Percentiles rank a stretch among this genome's conserved stretches.
Evolutionary conservation across 2,797 vertebrate genomes (phyloP).

Genomic region (Chaunax sp.): DNA sequence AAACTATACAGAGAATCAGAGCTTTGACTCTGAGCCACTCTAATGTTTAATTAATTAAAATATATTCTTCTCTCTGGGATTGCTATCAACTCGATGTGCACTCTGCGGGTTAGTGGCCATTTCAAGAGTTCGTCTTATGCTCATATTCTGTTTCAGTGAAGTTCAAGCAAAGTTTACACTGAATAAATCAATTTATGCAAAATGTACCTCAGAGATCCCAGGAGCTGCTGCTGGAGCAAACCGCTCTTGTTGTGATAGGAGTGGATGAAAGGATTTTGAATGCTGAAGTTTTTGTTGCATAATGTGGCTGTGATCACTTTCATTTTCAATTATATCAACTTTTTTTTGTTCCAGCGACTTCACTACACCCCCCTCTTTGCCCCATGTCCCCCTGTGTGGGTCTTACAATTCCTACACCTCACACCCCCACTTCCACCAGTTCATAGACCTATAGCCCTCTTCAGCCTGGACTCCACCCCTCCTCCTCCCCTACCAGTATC

Average conservation of each 20-base stretch:
- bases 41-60: constrained; percentile 66
- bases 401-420: no score
- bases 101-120: constrained; percentile 52
- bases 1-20: constrained; percentile 45
- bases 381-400: no score
- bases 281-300: no score
- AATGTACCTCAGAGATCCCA: constrained; percentile 30
- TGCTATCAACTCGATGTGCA: constrained; percentile 23
- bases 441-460: no score
- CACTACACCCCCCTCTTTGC: no score
- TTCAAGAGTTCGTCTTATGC: constrained; percentile 21
- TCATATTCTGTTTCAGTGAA: constrained; percentile 37
- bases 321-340: no score
- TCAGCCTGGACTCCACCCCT: no score
- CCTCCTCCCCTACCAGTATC: no score
- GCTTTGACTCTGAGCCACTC: constrained; percentile 30
- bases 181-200: constrained; percentile 30
- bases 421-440: no score
- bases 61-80: constrained; percentile 31
- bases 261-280: constrained; percentile 7
- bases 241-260: constrained; percentile 8
- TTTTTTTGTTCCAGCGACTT: no score
- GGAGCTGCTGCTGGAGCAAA: constrained; percentile 9
- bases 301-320: no score
- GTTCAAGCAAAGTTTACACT: constrained; percentile 62